Percentiles rank a stretch among this genome's conserved stretches.
These are phyloP conservation scores for Eudyptes chrysolophus DNA, from an alignment of 2,113 vertebrate genomes.

Conservation along the genomic window DNA sequence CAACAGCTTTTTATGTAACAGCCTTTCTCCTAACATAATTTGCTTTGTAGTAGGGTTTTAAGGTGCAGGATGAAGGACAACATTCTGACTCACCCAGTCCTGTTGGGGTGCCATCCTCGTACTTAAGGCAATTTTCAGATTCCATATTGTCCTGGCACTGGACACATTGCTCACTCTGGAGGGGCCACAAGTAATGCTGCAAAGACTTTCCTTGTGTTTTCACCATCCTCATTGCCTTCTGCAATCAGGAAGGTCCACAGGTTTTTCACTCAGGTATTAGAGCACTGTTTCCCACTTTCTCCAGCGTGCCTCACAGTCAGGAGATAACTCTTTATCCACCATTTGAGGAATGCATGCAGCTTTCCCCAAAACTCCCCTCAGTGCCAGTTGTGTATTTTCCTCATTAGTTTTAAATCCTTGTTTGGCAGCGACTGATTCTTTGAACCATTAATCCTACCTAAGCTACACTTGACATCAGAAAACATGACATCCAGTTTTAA, in stretches of 20 bases:
- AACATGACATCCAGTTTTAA: not conserved
- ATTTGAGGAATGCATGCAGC: not conserved
- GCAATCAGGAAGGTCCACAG: not conserved
- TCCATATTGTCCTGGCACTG: not conserved
- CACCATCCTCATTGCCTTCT: not conserved
- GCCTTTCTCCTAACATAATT: not conserved
- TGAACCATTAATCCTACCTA: not conserved
- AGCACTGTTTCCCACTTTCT: not conserved
- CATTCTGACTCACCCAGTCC: not conserved
- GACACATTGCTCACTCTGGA: not conserved
- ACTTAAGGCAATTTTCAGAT: not conserved
- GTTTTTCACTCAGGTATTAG: not conserved
- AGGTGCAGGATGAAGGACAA: not conserved
- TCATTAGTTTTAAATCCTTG: slow-evolving; percentile 22
- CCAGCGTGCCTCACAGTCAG: not conserved
- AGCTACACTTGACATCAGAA: not conserved
- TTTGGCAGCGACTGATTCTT: not conserved
- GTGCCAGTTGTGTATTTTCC: slow-evolving; percentile 7
- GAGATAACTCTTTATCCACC: not conserved
- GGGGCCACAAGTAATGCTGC: not conserved
- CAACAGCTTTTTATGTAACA: not conserved
- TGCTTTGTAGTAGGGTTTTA: not conserved
- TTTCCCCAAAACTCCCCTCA: not conserved
- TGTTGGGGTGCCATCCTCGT: not conserved
- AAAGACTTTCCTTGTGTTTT: not conserved